phyloP scores from a whole-genome alignment of 2,888 invertebrate species.

The Ennomos erosarius region DNA sequence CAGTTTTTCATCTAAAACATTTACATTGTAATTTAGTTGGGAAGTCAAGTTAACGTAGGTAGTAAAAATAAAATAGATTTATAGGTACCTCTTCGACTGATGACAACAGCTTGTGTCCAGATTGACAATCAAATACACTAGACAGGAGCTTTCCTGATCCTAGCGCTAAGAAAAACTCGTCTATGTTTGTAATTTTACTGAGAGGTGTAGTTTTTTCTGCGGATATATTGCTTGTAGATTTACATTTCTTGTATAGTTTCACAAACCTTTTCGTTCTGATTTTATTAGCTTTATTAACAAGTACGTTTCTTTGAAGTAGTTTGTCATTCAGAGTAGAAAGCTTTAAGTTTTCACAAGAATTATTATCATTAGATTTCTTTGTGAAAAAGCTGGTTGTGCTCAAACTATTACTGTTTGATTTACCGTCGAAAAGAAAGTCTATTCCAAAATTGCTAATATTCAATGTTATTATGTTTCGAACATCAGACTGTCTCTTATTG shows the following conservation, averaged over 20 bases:
- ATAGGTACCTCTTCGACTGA: constrained; percentile 60
- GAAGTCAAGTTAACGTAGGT: background rate
- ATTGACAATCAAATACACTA: constrained; percentile 58
- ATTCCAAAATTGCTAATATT: constrained; percentile 17
- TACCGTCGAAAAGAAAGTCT: background rate
- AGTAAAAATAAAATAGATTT: background rate
- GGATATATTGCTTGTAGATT: constrained; percentile 59
- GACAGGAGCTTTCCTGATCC: constrained; percentile 60
- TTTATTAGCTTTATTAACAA: constrained; percentile 22
- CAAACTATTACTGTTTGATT: background rate
- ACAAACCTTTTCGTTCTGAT: constrained; percentile 49
- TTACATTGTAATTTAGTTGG: background rate
- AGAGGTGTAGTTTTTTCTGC: constrained; percentile 53
- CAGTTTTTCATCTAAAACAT: constrained; percentile 68
- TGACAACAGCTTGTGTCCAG: constrained; percentile 59
- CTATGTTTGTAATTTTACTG: constrained; percentile 62
- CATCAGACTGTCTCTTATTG: constrained; percentile 20
- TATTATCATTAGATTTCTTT: background rate
- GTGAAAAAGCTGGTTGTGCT: background rate
- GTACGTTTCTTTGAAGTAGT: background rate
- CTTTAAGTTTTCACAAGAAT: background rate
- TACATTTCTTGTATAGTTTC: constrained; percentile 66
- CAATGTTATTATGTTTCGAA: constrained; percentile 17
- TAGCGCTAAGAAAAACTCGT: constrained; percentile 70
- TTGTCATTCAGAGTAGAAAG: background rate